phyloP scores from a whole-genome alignment of 2,888 invertebrate species.

The Drosophila neotestacea region DNA sequence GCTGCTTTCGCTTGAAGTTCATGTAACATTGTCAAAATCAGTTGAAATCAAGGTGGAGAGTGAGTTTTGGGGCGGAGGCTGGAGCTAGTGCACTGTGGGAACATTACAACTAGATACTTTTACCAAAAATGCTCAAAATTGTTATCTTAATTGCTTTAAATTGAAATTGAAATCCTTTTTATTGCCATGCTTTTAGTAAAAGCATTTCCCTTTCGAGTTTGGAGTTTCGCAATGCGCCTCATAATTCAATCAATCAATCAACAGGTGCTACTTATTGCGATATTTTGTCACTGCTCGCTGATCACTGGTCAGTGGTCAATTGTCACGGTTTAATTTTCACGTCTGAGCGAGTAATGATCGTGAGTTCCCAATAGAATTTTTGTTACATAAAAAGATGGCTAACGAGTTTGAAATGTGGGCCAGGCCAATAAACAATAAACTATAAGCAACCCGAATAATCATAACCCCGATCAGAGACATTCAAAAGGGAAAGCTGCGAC shows the following conservation, averaged over 20 bases:
- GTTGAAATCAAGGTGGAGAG: constrained; percentile 31
- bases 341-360: constrained; percentile 19
- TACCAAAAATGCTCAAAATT: constrained; percentile 59
- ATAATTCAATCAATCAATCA: constrained; percentile 15
- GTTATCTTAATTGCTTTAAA: constrained; percentile 75
- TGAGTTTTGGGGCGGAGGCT: constrained; percentile 24
- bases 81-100: constrained; percentile 52
- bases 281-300: constrained; percentile 15
- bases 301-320: constrained; percentile 18
- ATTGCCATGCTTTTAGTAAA: constrained; percentile 58
- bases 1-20: constrained; percentile 83
- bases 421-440: constrained; percentile 38
- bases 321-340: constrained; percentile 30
- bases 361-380: constrained; percentile 50
- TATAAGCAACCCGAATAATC: constrained; percentile 47
- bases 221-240: constrained; percentile 47
- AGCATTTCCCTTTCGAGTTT: constrained; percentile 76
- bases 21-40: constrained; percentile 84
- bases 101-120: constrained; percentile 53
- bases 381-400: constrained; percentile 50
- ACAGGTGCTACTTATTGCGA: constrained; percentile 28
- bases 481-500: constrained; percentile 78
- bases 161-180: constrained; percentile 65
- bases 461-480: constrained; percentile 58
- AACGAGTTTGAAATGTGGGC: constrained; percentile 51